A percentile compares a stretch with the other conserved stretches of the same genome.
These are phyloP conservation scores for Branchinecta lynchi DNA, from an alignment of 1,140 invertebrate species.

Conservation along the genomic window DNA sequence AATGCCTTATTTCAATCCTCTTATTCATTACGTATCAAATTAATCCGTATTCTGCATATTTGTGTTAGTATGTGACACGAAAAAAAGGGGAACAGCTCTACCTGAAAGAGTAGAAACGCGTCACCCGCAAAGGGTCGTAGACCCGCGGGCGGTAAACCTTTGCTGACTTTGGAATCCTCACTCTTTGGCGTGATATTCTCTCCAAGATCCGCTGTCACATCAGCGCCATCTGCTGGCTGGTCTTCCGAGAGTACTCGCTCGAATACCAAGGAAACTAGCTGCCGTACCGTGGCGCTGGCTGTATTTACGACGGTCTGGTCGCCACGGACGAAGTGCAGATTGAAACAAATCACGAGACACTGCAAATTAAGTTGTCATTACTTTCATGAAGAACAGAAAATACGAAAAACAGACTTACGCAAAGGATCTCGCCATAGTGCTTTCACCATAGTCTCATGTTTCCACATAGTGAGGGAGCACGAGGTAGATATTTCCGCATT, in stretches of 20 bases:
- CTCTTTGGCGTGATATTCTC: too few species aligned
- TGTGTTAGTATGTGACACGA: background rate
- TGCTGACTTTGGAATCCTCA: conserved; percentile 63
- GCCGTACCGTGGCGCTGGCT: conserved; percentile 87
- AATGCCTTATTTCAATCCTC: too few species aligned
- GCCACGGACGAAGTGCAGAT: conserved; percentile 73
- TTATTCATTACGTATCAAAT: too few species aligned
- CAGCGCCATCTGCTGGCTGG: conserved; percentile 37
- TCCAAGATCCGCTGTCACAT: conserved; percentile 38
- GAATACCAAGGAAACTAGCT: conserved; percentile 90
- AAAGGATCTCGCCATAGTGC: background rate
- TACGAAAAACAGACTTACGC: conserved; percentile 2
- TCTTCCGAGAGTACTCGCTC: conserved; percentile 66
- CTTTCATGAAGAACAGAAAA: conserved; percentile 15
- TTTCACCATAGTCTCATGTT: too few species aligned
- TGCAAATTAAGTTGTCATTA: conserved; percentile 41
- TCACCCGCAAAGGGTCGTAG: conserved; percentile 77
- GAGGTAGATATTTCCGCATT: too few species aligned
- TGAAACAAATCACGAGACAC: conserved; percentile 88
- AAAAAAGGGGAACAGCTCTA: conserved; percentile 30
- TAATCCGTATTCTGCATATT: too few species aligned
- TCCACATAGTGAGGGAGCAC: too few species aligned
- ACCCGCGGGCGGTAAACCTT: conserved; percentile 56
- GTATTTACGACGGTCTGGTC: conserved; percentile 88
- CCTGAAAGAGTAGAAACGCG: conserved; percentile 88